Evolutionary conservation across 37 sponge, comb jelly and placozoan species (phyloP).

Genomic region (Agelas oroides): DNA sequence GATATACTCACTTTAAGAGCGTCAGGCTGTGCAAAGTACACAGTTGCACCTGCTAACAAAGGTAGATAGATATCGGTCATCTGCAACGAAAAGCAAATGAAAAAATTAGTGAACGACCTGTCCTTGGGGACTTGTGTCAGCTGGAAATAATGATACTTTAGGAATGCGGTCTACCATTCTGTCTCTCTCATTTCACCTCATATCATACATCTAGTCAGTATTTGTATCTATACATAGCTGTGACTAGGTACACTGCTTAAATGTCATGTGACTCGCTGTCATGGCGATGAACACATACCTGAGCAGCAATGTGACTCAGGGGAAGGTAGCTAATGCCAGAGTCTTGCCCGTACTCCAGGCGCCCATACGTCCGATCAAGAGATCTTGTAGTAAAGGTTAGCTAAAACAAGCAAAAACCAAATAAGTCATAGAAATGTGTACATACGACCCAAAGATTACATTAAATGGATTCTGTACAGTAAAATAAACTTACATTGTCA

Average conservation of each 20-base stretch:
- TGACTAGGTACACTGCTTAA: no score
- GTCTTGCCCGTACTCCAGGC: slow-evolving; percentile 1
- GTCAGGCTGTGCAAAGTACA: slow-evolving; percentile 83
- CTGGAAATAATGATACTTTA: no score
- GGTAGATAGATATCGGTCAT: slow-evolving; percentile 59
- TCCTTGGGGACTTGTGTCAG: no score
- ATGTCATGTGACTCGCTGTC: neutral
- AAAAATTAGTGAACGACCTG: no score
- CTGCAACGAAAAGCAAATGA: slow-evolving; percentile 20
- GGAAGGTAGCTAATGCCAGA: slow-evolving; percentile 62
- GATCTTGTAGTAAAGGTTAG: slow-evolving; percentile 44
- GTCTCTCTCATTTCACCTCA: no score
- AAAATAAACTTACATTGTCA: slow-evolving; percentile 91
- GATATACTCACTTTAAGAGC: slow-evolving; percentile 72
- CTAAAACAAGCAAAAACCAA: slow-evolving; percentile 42
- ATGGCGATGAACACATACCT: slow-evolving; percentile 16
- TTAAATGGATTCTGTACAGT: no score
- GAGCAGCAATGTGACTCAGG: slow-evolving; percentile 72
- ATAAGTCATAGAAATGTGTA: neutral
- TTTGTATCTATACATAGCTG: no score
- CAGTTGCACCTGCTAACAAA: slow-evolving; percentile 30
- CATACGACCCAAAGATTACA: neutral
- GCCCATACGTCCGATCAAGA: neutral
- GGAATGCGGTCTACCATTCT: no score
- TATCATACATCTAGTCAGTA: no score